These are phyloP conservation scores for Parazoanthus darwini DNA, from an alignment of 92 coral and sea anemone species.

Conservation along the genomic window DNA sequence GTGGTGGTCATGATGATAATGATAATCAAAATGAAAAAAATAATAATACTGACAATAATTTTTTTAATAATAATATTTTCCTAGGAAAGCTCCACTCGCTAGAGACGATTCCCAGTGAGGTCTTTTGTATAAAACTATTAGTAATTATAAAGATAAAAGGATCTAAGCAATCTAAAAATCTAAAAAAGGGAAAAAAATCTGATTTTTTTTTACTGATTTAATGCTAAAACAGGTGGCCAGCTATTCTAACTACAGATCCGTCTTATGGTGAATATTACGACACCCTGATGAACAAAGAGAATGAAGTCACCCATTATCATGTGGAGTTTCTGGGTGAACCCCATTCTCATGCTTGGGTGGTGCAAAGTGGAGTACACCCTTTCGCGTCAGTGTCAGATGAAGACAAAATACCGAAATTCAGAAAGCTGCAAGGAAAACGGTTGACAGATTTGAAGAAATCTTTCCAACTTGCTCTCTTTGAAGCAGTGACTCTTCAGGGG, in stretches of 20 bases:
- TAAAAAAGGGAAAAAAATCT: no score
- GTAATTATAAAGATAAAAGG: no score
- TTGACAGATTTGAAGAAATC: slow-evolving; percentile 65
- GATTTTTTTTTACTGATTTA: background rate
- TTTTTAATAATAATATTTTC: no score
- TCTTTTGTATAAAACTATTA: no score
- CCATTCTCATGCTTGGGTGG: slow-evolving; percentile 87
- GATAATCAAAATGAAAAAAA: no score
- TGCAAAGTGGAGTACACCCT: slow-evolving; percentile 72
- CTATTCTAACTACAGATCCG: slow-evolving; percentile 88
- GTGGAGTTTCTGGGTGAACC: slow-evolving; percentile 92
- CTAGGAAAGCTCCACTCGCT: no score
- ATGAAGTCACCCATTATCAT: slow-evolving; percentile 88
- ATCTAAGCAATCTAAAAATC: no score
- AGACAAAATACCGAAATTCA: slow-evolving; percentile 62
- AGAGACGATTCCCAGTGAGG: no score
- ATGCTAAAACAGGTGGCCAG: slow-evolving; percentile 79
- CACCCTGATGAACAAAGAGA: slow-evolving; percentile 81
- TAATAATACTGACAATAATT: no score
- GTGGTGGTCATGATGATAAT: no score
- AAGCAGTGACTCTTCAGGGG: slow-evolving; percentile 57
- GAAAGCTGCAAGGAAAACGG: slow-evolving; percentile 56
- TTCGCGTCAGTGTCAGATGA: slow-evolving; percentile 64
- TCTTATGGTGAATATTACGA: slow-evolving; percentile 89
- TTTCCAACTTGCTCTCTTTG: slow-evolving; percentile 75